These are phyloP conservation scores for Drosophila nikananu DNA, from an alignment of 1,140 invertebrate genomes.

Conservation along the genomic window DNA sequence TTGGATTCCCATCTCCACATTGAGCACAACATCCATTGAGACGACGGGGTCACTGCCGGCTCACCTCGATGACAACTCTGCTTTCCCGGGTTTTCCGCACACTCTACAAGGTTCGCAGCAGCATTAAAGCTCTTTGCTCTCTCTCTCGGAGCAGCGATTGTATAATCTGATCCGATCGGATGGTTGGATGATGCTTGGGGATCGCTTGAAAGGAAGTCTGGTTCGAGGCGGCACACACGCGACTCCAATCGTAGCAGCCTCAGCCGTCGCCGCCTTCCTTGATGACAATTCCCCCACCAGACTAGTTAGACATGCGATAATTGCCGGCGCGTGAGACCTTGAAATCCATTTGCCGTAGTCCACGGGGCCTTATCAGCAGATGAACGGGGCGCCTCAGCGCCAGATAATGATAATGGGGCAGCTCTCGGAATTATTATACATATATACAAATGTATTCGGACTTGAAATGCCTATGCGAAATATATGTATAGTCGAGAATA, in stretches of 20 bases:
- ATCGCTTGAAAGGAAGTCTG: slow-evolving; percentile 15
- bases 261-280: slow-evolving; percentile 14
- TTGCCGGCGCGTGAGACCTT: slow-evolving; percentile 56
- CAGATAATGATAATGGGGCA: slow-evolving; percentile 31
- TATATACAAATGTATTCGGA: background rate
- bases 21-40: background rate
- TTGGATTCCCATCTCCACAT: slow-evolving; percentile 18
- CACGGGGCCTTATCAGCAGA: slow-evolving; percentile 28
- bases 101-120: background rate
- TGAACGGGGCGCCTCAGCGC: slow-evolving; percentile 26
- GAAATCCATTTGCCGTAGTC: slow-evolving; percentile 24
- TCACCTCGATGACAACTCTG: slow-evolving; percentile 51
- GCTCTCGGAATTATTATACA: background rate
- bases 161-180: slow-evolving; percentile 17
- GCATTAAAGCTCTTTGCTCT: background rate
- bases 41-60: slow-evolving; percentile 29
- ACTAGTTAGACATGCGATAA: slow-evolving; percentile 44
- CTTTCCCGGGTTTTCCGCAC: slow-evolving; percentile 26
- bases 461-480: background rate
- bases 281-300: slow-evolving; percentile 17
- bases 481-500: background rate
- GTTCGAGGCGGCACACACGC: slow-evolving; percentile 10
- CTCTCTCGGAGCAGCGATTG: background rate
- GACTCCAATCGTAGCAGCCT: background rate
- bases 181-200: background rate